Evolutionary conservation across 2,888 invertebrate species (phyloP), one percentile per base, ranked within the genome.

Genomic region (Chironomus tentans): DNA sequence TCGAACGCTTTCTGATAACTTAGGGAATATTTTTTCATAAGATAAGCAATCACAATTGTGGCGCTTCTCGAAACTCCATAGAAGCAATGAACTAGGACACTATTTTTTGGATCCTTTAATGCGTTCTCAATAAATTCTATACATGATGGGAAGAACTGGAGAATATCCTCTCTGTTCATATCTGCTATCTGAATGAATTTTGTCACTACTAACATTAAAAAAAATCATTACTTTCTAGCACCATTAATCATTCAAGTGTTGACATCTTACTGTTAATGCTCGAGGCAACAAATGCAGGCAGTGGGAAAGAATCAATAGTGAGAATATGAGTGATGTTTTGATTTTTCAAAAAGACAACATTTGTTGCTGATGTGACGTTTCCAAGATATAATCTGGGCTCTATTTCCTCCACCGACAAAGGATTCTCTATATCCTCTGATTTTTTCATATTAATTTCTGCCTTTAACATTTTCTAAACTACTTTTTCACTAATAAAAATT

Each of bases 21-120:
- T 65, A 93, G 82, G n/a, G 88, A 84, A 81, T 93, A 89, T 79
- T 92, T 93, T 81, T 92, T 91, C 97, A 97, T 97, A 12, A 95
- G 84, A 82, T 91, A 95, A 0, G 93, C 95, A 76, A 95, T 90
- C 0, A 95, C 92, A 3, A 95, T 86, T 0, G 95, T 91, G 0
- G 95, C 93, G 82, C 96, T 96, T 75, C 97, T 88, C 0, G 96
- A 97, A 3, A 95, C 91, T 13, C 97, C 97, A 80, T 91, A 95
- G 82, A 94, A 94, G 83, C 97, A 97, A 81, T 97, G 97, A 1
- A 96, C 94, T 13, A 97, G 85, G 5, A 95, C 88, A 77, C 86
- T 89, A 62, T 92, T 91, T 4, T 89, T 82, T 76, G 89, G 85
- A 2, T 82, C 81, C 4, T 89, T 82, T 76, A 89, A 85, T 1